A percentile compares a stretch with the other conserved stretches of the same genome.
phyloP scores from a whole-genome alignment of 2,888 invertebrate species.

The Pseudococcus viburni region DNA sequence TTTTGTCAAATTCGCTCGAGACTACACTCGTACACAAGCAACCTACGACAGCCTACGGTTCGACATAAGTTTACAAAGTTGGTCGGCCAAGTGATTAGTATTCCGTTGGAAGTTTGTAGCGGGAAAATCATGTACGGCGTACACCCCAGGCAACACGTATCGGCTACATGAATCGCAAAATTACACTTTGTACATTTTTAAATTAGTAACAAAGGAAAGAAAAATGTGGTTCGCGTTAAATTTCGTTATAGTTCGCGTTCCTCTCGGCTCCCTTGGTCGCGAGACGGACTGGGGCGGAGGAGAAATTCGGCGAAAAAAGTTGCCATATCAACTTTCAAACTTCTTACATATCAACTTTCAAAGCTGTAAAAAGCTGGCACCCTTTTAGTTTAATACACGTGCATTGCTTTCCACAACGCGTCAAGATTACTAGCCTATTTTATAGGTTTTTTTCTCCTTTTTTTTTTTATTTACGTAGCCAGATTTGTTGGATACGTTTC shows the following conservation, averaged over 20 bases:
- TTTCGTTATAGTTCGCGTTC: slow-evolving; percentile 19
- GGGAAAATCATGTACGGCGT: slow-evolving; percentile 28
- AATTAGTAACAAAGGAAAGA: slow-evolving; percentile 42
- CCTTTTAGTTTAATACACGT: slow-evolving; percentile 63
- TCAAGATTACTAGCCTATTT: slow-evolving; percentile 65
- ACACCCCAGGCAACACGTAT: slow-evolving; percentile 6
- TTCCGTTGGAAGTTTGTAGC: slow-evolving; percentile 36
- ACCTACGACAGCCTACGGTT: background rate
- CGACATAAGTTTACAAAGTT: slow-evolving; percentile 48
- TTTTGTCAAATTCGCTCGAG: slow-evolving; percentile 27
- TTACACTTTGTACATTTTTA: slow-evolving; percentile 56
- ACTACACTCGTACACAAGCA: background rate
- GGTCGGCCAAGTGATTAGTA: slow-evolving; percentile 46
- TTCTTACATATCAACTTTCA: slow-evolving; percentile 64
- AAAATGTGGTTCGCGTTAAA: slow-evolving; percentile 19
- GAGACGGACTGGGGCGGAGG: background rate
- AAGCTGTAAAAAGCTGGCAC: slow-evolving; percentile 64
- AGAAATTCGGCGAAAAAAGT: slow-evolving; percentile 28
- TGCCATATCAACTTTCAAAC: slow-evolving; percentile 64
- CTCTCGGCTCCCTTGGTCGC: background rate
- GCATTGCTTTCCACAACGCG: slow-evolving; percentile 64
- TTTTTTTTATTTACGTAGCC: slow-evolving; percentile 54
- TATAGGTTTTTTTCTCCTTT: slow-evolving; percentile 44
- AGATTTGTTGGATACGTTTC: slow-evolving; percentile 63
- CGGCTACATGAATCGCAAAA: slow-evolving; percentile 48